Evolutionary conservation across 2,113 vertebrate genomes (phyloP), one percentile per base, ranked within the genome.

Genomic region (Tor tambroides): DNA sequence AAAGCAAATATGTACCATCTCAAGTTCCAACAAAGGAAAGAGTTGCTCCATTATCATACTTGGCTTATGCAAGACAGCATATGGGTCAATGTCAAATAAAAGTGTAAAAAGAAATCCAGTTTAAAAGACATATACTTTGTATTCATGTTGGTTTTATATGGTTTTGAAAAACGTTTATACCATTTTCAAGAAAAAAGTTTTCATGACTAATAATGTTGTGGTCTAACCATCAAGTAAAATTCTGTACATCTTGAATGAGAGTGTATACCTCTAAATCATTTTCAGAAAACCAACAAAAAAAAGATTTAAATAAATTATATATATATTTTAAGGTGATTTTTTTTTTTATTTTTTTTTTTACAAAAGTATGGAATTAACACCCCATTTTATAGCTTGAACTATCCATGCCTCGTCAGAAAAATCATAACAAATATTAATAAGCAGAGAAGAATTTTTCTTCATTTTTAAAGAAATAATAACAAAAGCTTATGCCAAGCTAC

Each of bases 1-100:
- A 59, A 84, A 87, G 86, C 76, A 89, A 87, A 87, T 87, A 83
- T 89, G 46, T 85, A 54, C 85, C 77, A 71, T 61, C 80, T 54
- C 30, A 35, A 86, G 54, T 67, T 43, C 56, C 43, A 30, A 26
- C 69, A 67, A 67, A 43, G 81, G 74, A 80, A 67, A 72, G 46
- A 28, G 38, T 46, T 59, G 81, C 80, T 86, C 41, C 82, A 83
- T 88, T 75, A 69, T 72, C 76, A 89, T 80, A 46, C 80, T 49
- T 71, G 41, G 51, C 65, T 65, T 69, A 71, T 23, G 4, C 32
- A 35, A 77, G 43, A 51, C 9, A 69, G 61, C 54, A 59, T 54
- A 82, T 75, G 41, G 69, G 41, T 69, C 32, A 74, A 17, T 30
- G 43, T 80, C 30, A 80, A 69, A 32, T 74, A 63, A 17, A 59